phyloP scores from a whole-genome alignment of 2,888 invertebrate species.

The Volucella bombylans region DNA sequence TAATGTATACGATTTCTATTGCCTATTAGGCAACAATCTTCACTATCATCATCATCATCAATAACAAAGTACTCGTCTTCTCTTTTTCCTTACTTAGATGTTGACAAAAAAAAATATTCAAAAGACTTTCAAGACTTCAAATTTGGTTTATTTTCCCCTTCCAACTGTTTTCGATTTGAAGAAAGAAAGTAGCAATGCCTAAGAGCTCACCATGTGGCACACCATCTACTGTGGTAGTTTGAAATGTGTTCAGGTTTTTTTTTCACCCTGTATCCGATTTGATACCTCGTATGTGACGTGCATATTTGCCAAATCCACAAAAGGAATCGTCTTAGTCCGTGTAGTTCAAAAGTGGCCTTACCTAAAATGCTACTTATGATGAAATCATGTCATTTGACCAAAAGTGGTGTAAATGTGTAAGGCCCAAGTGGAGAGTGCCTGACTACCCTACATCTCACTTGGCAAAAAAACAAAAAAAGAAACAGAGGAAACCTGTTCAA shows the following conservation, averaged over 20 bases:
- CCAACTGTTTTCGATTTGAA: not conserved
- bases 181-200: slow-evolving; percentile 53
- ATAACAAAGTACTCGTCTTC: not conserved
- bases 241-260: slow-evolving; percentile 19
- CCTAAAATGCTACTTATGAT: slow-evolving; percentile 55
- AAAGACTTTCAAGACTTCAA: slow-evolving; percentile 8
- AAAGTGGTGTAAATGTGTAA: slow-evolving; percentile 49
- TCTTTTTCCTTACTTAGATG: not conserved
- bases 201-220: slow-evolving; percentile 6
- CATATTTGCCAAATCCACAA: slow-evolving; percentile 16
- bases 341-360: slow-evolving; percentile 46
- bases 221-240: slow-evolving; percentile 3
- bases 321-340: slow-evolving; percentile 14
- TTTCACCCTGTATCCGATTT: slow-evolving; percentile 1
- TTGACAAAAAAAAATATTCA: not conserved
- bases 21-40: slow-evolving; percentile 46
- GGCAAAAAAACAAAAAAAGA: slow-evolving; percentile 35
- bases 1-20: not conserved
- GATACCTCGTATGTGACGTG: slow-evolving; percentile 1
- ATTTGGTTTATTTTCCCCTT: slow-evolving; percentile 20
- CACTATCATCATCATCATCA: slow-evolving; percentile 15
- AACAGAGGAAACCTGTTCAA: slow-evolving; percentile 50
- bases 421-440: slow-evolving; percentile 51
- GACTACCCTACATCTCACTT: slow-evolving; percentile 34
- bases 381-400: slow-evolving; percentile 71